These are phyloP conservation scores for Stigmatopora argus DNA, from an alignment of 2,113 vertebrate species.

Conservation along the genomic window DNA sequence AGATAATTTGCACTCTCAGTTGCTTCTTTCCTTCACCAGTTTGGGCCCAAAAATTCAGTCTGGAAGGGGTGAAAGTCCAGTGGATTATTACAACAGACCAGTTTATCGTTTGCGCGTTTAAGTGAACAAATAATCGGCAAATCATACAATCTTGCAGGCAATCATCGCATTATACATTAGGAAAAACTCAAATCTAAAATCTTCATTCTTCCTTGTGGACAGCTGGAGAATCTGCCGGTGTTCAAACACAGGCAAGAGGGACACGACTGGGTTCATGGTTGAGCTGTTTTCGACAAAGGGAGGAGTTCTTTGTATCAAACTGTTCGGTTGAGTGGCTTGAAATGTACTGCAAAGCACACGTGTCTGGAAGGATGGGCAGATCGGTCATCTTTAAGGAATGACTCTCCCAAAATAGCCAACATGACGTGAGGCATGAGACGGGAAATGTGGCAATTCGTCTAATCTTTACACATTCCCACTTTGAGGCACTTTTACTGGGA, in stretches of 20 bases:
- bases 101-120: background rate
- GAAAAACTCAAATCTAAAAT: background rate
- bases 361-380: constrained; percentile 7
- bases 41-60: constrained; percentile 65
- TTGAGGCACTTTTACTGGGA: constrained; percentile 16
- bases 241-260: constrained; percentile 27
- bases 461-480: constrained; percentile 29
- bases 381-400: constrained; percentile 14
- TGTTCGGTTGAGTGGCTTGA: background rate
- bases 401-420: constrained; percentile 14
- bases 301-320: constrained; percentile 14
- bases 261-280: constrained; percentile 31
- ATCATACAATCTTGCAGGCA: no score
- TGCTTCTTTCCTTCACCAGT: constrained; percentile 25
- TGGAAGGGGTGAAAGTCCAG: constrained; percentile 17
- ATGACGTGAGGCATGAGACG: constrained; percentile 10
- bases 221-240: constrained; percentile 60
- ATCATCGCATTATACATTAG: no score
- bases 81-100: no score
- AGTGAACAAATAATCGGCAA: background rate
- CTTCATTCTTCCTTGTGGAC: constrained; percentile 33
- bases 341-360: background rate
- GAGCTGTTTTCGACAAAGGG: background rate
- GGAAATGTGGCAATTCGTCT: constrained; percentile 26
- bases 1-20: constrained; percentile 18